phyloP scores from a whole-genome alignment of 2,797 vertebrate species.

The Tinamus major region DNA sequence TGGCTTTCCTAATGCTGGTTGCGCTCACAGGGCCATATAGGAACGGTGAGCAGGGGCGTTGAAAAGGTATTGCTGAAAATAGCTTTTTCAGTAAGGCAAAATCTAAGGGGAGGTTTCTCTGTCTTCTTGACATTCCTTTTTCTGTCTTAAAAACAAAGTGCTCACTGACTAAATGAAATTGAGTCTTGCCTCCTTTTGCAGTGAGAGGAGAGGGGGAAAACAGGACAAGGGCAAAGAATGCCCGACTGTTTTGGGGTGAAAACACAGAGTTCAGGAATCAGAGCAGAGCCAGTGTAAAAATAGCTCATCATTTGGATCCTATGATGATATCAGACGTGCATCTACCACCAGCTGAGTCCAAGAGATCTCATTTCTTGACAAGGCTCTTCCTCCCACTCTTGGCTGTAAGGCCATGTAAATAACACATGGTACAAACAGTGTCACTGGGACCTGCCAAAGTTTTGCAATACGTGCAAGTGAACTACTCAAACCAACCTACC shows the following conservation, averaged over 20 bases:
- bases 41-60: not conserved
- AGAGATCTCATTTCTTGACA: slow-evolving; percentile 43
- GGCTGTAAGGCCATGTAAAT: slow-evolving; percentile 39
- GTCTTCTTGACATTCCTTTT: not conserved
- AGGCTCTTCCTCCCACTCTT: slow-evolving; percentile 40
- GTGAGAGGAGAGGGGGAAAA: not conserved
- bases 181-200: not conserved
- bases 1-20: not conserved
- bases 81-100: slow-evolving; percentile 4
- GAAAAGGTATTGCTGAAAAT: not conserved
- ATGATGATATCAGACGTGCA: slow-evolving; percentile 18
- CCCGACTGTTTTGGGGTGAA: slow-evolving; percentile 13
- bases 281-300: slow-evolving; percentile 20
- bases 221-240: not conserved
- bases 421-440: not conserved
- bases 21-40: not conserved
- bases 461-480: slow-evolving; percentile 58
- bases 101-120: not conserved
- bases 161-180: not conserved
- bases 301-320: slow-evolving; percentile 35
- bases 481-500: slow-evolving; percentile 48
- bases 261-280: not conserved
- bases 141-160: slow-evolving; percentile 13
- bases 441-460: slow-evolving; percentile 25
- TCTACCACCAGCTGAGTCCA: slow-evolving; percentile 30